Base-by-base conservation (phyloP, 2,888 invertebrate species). In the Galeruca laticollis region DNA sequence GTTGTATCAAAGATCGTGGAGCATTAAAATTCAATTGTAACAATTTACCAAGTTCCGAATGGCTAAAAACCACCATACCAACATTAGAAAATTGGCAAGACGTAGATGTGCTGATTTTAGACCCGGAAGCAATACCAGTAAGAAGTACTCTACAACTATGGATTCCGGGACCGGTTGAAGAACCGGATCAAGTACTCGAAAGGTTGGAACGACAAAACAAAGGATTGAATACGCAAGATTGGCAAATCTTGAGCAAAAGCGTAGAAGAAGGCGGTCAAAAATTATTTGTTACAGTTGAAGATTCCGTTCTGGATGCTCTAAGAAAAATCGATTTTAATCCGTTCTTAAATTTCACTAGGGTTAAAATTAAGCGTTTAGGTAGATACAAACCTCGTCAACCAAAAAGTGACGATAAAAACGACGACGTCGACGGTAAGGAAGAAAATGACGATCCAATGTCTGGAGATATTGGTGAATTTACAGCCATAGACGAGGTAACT, bases 181-280 rank as follows among this genome's bases (percentile, higher is more conserved):
- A 60, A n/a, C 71, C 68, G 13, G 68, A 63, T 13, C 71, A 71
- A 37, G 63, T 71, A 4, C 20, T 71, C 13, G 71, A 71, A 33
- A 60, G 71, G 9, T 51, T 71, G 15, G 71, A 71, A 49, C 52
- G 71, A 1, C 71, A 71, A 31, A 71, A 71, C 21, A 71, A 68
- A 43, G 71, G 71, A 10, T 26, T 71, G 9, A 64, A 67, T 43
- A 59, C 71, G 9, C 63, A 60, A 13, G 68, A 71, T 37, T 71
- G 71, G 71, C 54, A 68, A 54, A 26, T 71, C 2, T 60, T 71
- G 6, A 67, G 64, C 43, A 40, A 51, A n/a, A 69, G 60, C 15
- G 33, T 54, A 9, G 69, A 69, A 35, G 69, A 69, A 15, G 47
- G 31, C n/a, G 69, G 69, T 35, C 71, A 68, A 47, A 63, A 63